Evolutionary conservation across 2,797 vertebrate species (phyloP).

Genomic region (Myotis pilosus): DNA sequence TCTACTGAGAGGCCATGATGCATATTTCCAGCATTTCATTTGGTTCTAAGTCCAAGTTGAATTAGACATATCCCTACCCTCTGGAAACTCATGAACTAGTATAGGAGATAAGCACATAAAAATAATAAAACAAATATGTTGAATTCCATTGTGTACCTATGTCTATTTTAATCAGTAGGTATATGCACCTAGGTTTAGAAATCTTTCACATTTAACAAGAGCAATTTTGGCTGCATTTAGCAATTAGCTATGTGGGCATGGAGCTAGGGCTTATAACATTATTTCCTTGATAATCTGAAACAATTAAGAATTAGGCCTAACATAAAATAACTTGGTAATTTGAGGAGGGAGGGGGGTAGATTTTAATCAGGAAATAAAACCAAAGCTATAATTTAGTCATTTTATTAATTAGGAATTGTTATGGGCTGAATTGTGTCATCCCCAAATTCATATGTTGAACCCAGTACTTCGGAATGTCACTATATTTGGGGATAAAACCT

Average conservation of each 20-base stretch:
- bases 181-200: not conserved
- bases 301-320: not conserved
- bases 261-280: not conserved
- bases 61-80: not conserved
- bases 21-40: not conserved
- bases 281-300: not conserved
- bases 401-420: not conserved
- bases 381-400: not conserved
- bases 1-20: not conserved
- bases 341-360: not conserved
- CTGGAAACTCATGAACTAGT: not conserved
- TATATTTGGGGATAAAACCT: not conserved
- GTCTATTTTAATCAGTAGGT: slow-evolving; percentile 19
- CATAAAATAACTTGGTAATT: not conserved
- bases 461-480: not conserved
- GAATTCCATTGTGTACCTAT: not conserved
- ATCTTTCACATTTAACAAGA: not conserved
- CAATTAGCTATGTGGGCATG: not conserved
- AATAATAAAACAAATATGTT: not conserved
- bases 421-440: not conserved
- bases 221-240: not conserved
- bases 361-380: slow-evolving; percentile 33
- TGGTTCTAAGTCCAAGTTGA: not conserved
- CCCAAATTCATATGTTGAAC: not conserved
- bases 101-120: not conserved